Evolutionary conservation across 1,140 invertebrate species (phyloP).

Genomic region (Caenorhabditis latens): DNA sequence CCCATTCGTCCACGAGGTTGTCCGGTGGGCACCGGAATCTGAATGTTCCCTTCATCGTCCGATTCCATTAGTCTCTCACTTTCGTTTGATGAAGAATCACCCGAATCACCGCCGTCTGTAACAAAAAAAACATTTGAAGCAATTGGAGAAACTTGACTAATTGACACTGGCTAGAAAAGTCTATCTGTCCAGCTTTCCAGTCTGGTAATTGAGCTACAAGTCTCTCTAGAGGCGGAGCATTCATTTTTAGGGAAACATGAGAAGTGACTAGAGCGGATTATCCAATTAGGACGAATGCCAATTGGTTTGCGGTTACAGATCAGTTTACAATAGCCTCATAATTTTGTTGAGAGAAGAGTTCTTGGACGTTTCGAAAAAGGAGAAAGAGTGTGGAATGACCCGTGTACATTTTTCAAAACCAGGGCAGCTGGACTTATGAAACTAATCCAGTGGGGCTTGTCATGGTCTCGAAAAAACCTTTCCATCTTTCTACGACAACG

Average conservation of each 20-base stretch:
- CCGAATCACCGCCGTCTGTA: conserved; percentile 65
- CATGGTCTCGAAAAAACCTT: conserved; percentile 42
- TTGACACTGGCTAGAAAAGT: not conserved
- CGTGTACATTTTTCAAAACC: conserved; percentile 52
- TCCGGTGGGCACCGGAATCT: conserved; percentile 64
- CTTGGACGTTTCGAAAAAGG: not conserved
- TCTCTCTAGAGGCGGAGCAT: not conserved
- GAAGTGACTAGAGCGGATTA: conserved; percentile 26
- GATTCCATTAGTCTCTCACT: conserved; percentile 67
- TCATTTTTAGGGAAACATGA: conserved; percentile 26
- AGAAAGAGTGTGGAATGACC: conserved; percentile 38
- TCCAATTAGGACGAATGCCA: conserved; percentile 43
- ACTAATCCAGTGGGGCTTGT: conserved; percentile 50
- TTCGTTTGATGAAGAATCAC: conserved; percentile 63
- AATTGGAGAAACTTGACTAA: conserved; percentile 12
- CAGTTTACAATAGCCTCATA: conserved; percentile 35
- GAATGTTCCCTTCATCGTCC: conserved; percentile 67
- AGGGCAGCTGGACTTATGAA: conserved; percentile 53
- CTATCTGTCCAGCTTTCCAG: not conserved
- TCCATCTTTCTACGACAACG: conserved; percentile 45
- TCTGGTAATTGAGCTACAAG: conserved; percentile 36
- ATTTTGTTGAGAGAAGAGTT: conserved; percentile 18
- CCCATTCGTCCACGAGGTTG: conserved; percentile 64
- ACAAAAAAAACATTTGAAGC: conserved; percentile 19
- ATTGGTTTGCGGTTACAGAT: conserved; percentile 39